Conservation (phyloP, 2,888 invertebrate genomes). For the Entomobrya multifasciata region DNA sequence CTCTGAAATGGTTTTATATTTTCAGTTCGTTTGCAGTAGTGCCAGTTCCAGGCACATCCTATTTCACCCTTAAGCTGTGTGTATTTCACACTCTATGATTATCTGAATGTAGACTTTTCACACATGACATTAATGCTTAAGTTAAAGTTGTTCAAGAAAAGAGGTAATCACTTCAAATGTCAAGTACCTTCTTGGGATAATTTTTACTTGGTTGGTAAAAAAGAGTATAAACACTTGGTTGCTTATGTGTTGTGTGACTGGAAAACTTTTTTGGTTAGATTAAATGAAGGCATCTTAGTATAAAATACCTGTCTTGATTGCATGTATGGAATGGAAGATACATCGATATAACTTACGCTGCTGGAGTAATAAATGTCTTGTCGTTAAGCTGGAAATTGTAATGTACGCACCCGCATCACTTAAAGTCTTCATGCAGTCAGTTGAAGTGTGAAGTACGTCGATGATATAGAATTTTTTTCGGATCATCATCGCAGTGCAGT, state of each 20-base stretch:
- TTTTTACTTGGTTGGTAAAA: slow-evolving; percentile 44
- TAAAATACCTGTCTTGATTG: not conserved
- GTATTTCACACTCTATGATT: slow-evolving; percentile 10
- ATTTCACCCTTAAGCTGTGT: slow-evolving; percentile 18
- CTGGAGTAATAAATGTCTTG: slow-evolving; percentile 56
- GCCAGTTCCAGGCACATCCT: slow-evolving; percentile 26
- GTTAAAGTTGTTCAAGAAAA: slow-evolving; percentile 51
- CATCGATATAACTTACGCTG: not conserved
- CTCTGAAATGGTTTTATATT: not conserved
- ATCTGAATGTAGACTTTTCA: slow-evolving; percentile 30
- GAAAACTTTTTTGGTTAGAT: not conserved
- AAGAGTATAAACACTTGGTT: not conserved
- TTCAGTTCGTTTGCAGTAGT: not conserved
- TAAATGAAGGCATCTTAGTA: slow-evolving; percentile 3
- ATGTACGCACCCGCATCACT: slow-evolving; percentile 37
- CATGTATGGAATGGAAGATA: not conserved
- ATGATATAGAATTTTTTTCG: slow-evolving; percentile 43
- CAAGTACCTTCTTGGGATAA: slow-evolving; percentile 64
- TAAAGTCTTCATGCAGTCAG: slow-evolving; percentile 39
- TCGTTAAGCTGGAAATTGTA: slow-evolving; percentile 56
- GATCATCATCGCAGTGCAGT: slow-evolving; percentile 15
- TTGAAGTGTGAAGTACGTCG: slow-evolving; percentile 65
- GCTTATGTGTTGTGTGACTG: too few relatives aligned
- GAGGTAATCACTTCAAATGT: slow-evolving; percentile 66
- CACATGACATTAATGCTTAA: slow-evolving; percentile 55